Evolutionary conservation across 2,888 invertebrate genomes (phyloP), one percentile per base, ranked within the genome.

Genomic region (Sinelater perroti): DNA sequence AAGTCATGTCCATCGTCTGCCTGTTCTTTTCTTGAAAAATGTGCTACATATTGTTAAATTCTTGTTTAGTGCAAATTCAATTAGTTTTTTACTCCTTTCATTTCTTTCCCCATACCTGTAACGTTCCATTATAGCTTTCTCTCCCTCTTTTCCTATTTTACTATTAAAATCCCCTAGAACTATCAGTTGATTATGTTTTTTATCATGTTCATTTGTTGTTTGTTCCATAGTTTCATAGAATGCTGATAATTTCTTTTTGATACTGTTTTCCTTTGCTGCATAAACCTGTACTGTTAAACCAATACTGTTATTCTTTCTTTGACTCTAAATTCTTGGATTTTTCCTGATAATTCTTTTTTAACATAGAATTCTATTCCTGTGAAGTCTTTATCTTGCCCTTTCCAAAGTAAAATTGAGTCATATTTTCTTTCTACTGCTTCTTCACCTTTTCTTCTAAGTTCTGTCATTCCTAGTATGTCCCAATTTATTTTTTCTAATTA

Each of bases 41-140:
- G 33, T 33, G 14, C 8, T 33, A n/a, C 33, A 33, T 2, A 33
- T 33, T 33, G 33, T 33, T 33, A 33, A 33, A 5, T 33, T 33
- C 2, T 13, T 33, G 8, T 13, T 33, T 33, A 33, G 10, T 13
- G 33, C 33, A 8, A 33, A 33, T 33, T 33, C 33, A 14, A 33
- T 33, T 33, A 33, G 13, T 33, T 33, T 33, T 4, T 33, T 2
- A 33, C 11, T 11, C 8, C 33, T 33, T 3, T 33, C 11, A n/a
- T 33, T 33, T 33, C 14, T 33, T 5, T 33, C 33, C 2, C 33
- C 14, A 13, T 13, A 33, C 2, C 33, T 16, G 10, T 13, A 33
- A 33, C 14, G 33, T 4, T 16, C 33, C 4, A 33, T 8, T 33
- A 3, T 13, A 3, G 33, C 2, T 33, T 33, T 16, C 16, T 33